Base-by-base conservation (phyloP, 2,888 invertebrate species). In the Epicampocera succincta region DNA sequence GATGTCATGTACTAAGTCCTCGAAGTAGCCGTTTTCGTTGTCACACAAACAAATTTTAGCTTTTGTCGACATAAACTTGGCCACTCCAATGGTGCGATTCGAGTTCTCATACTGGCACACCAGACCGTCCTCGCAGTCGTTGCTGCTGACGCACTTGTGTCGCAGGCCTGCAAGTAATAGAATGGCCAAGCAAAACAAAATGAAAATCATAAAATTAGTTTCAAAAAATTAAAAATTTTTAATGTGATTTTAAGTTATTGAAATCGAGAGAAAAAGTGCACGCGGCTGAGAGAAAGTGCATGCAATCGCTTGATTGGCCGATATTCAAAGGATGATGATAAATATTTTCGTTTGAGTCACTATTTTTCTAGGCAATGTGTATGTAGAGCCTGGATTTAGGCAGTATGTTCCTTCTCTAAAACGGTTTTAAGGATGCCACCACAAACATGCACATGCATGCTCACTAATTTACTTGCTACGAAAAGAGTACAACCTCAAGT, bases 101-200 rank as follows among this genome's bases (percentile, higher is more conserved):
- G 92, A 91, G 89, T 93, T 93, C 0, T 93, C 93, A 1, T 91
- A 87, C 40, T 92, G 92, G 87, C 95, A 95, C 72, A 93, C 92
- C 66, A 94, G 92, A 0, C 93, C 93, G 29, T 93, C 93, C 85
- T 93, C 92, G 85, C 95, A 95, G 68, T 95, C 94, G 68, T 92
- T 92, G 85, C 93, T 92, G 86, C 92, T 92, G 19, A 90, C 91
- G 89, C 95, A 95, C 0, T 92, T 91, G 87, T 94, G 94, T 8
- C 90, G 89, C n/a, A 91, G 84, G 8, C 90, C 90, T 91, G 69
- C 3, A 68, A 54, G 65, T 50, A 61, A 15, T 15, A 3, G 52
- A 38, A 25, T 19, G 11, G 21, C 12, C 38, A 46, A 38, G 33
- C 29, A 40, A 17, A 56, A 58, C 17, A 1, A 50, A n/a, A n/a